phyloP scores from a whole-genome alignment of 2,888 invertebrate genomes.

The Leucozona laternaria region DNA sequence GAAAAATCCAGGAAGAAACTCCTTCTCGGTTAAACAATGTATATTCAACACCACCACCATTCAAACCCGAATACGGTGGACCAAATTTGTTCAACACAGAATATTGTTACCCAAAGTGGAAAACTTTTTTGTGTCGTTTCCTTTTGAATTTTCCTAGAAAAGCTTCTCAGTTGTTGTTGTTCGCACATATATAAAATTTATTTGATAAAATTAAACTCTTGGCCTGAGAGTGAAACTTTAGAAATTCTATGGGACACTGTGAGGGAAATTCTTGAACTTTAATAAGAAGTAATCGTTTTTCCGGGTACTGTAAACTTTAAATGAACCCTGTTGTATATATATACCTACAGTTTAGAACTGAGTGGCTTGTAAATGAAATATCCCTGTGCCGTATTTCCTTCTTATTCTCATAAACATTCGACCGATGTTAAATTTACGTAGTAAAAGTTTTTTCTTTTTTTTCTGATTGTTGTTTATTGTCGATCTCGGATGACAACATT shows the following conservation, averaged over 20 bases:
- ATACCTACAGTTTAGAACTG: neutral
- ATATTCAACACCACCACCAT: neutral
- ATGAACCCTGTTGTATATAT: neutral
- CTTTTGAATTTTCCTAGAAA: neutral
- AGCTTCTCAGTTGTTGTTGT: neutral
- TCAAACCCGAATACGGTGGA: neutral
- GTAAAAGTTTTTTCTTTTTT: too few species aligned
- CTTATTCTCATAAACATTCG: too few species aligned
- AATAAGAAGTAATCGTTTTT: conserved; percentile 3
- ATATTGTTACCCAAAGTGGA: neutral
- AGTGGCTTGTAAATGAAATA: neutral
- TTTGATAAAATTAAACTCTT: neutral
- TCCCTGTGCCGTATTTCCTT: neutral
- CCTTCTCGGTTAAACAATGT: neutral
- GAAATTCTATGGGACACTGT: neutral
- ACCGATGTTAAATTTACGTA: too few species aligned
- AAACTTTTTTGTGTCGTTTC: neutral
- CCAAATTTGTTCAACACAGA: neutral
- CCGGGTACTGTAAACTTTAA: neutral
- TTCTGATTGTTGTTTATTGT: too few species aligned
- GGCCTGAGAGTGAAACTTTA: neutral
- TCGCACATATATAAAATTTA: neutral
- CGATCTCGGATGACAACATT: too few species aligned
- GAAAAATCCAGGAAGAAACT: neutral
- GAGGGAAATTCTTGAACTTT: neutral